Evolutionary conservation across 1,140 invertebrate genomes (phyloP).

Genomic region (Cheumatopsyche charites): DNA sequence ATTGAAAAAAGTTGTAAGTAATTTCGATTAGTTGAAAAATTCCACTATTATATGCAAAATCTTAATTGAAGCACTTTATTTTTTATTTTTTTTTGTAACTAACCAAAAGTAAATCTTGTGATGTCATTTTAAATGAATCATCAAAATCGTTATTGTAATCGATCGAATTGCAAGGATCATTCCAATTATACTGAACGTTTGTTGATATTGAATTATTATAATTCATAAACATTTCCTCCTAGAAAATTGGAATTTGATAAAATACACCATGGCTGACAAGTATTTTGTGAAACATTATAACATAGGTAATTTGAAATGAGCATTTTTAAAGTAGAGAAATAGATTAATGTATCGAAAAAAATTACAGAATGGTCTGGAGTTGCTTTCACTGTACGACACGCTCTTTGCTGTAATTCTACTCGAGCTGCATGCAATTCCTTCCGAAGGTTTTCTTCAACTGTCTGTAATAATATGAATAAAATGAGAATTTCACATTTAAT

Average conservation of each 20-base stretch:
- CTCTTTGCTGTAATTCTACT: slow-evolving; percentile 72
- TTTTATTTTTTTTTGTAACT: slow-evolving; percentile 34
- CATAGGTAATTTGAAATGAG: too few species aligned
- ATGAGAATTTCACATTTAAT: too few species aligned
- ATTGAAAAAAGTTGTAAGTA: too few species aligned
- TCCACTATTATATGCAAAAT: too few species aligned
- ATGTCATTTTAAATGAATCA: slow-evolving; percentile 33
- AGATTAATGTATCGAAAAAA: too few species aligned
- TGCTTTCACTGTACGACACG: slow-evolving; percentile 61
- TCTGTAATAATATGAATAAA: slow-evolving; percentile 57
- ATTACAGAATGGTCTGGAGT: slow-evolving; percentile 69
- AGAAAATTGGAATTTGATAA: too few species aligned
- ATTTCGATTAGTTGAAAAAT: too few species aligned
- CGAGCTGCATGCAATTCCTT: slow-evolving; percentile 75
- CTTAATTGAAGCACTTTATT: too few species aligned
- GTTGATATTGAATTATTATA: slow-evolving; percentile 24
- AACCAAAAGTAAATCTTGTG: slow-evolving; percentile 40
- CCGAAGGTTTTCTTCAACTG: slow-evolving; percentile 71
- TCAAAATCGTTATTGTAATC: slow-evolving; percentile 35
- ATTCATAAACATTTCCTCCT: slow-evolving; percentile 30
- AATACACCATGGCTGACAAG: too few species aligned
- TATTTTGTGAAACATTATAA: too few species aligned
- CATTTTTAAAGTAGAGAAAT: too few species aligned
- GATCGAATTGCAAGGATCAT: slow-evolving; percentile 1
- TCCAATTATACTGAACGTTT: slow-evolving; percentile 30